Evolutionary conservation across 1,140 invertebrate species (phyloP), one percentile per base, ranked within the genome.

Genomic region (Aphaenogaster ashmeadi): DNA sequence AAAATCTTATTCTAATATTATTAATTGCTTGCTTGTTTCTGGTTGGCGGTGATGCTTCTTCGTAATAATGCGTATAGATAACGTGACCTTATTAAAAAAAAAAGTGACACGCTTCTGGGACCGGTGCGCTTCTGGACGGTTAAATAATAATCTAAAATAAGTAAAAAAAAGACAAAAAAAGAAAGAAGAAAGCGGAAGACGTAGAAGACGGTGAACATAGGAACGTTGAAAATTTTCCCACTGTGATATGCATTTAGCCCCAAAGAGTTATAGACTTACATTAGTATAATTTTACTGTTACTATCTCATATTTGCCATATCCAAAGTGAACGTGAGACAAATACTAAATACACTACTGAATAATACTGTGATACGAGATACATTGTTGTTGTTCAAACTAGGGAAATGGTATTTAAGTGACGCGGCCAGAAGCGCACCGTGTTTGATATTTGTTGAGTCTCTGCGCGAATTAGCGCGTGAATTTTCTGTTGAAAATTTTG

Each of bases 181-280:
- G 56, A 75, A 86, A 41, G 47, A 72, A 47, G 54, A 62, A 84
- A 84, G 69, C 27, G 52, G n/a, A 72, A 15, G 54, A 47, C 18
- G 54, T 47, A 66, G 64, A 69, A 60, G 54, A 62, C 4, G 80
- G 13, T 50, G 80, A 84, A 84, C 80, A 91, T 91, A 92, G 90
- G 69, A 93, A 92, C 75, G 91, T 94, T 92, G 89, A 93, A 94
- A 94, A 93, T 93, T 95, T 92, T 94, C 88, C 92, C 94, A 94
- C 95, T 95, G 95, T 95, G 95, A 95, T 95, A 95, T 93, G 94
- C 94, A 95, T 95, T 95, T 95, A 95, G 94, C 92, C 94, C 95
- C 95, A 95, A 95, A 95, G 95, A 95, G 89, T 84, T 95, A 93
- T 95, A 95, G 94, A 94, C 93, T 94, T 95, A 95, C 93, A 95